Evolutionary conservation across 2,113 vertebrate genomes (phyloP), one percentile per base, ranked within the genome.

Genomic region (Bostrychus sinensis): DNA sequence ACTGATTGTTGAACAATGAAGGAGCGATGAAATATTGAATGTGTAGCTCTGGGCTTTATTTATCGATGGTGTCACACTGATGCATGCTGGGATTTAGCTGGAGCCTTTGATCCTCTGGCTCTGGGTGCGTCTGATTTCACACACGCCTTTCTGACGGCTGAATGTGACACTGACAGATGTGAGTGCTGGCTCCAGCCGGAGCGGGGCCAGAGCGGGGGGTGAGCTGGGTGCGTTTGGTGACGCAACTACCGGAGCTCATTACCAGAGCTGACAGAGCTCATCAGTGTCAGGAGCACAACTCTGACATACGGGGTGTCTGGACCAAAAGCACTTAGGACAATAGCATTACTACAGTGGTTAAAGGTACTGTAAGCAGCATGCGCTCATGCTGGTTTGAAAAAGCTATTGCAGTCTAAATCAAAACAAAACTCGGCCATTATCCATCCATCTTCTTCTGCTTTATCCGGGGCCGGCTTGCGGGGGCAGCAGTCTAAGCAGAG

Each of bases 211-310:
- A 34, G 62, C 36, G 61, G 1, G 28, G n/a, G 54, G 54, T 56
- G 57, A 72, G 63, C 19, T 30, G 45, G 59, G 42, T 62, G 60
- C 22, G 60, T 73, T 23, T 60, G 22, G 30, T 42, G 55, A 68
- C 68, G 65, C 54, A 70, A 30, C n/a, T n/a, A n/a, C 63, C 63
- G 16, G 34, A 30, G 22, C 38, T 76, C 72, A 61, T 79, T 74
- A 71, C 58, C 42, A 42, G 3, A 11, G 19, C 20, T 58, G 69
- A 68, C 71, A 34, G 14, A 70, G 41, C 65, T 36, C 59, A 62
- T 78, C 66, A 8, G 38, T 42, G 66, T 73, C 38, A 20, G 37
- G 10, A 50, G 50, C 11, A 13, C 11, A 23, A 19, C 17, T 45
- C 19, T 30, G 48, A 51, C 23, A 16, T 3, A n/a, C 14, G 8